Evolutionary conservation across 2,797 vertebrate species (phyloP).

Genomic region (Coregonus ussuriensis): DNA sequence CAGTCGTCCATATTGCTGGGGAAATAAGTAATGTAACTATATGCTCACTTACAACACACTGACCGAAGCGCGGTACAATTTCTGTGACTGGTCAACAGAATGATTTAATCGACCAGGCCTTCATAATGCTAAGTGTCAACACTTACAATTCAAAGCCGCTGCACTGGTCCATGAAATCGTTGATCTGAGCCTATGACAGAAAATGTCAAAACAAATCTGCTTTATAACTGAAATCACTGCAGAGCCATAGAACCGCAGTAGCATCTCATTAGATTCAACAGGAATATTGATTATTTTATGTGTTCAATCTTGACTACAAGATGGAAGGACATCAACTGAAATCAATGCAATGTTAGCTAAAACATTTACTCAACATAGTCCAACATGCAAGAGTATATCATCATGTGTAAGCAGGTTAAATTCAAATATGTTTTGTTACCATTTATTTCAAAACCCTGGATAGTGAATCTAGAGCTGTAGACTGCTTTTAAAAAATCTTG

Average conservation of each 20-base stretch:
- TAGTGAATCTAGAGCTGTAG: neutral
- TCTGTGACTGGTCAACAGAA: neutral
- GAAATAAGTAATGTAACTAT: slow-evolving; percentile 58
- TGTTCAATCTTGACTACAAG: neutral
- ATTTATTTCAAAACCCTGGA: neutral
- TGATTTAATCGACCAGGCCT: neutral
- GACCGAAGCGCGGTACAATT: slow-evolving; percentile 40
- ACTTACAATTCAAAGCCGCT: slow-evolving; percentile 98
- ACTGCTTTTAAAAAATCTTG: neutral
- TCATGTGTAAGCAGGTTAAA: neutral
- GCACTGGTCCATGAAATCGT: slow-evolving; percentile 97
- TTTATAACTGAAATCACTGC: neutral
- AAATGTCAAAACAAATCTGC: slow-evolving; percentile 25
- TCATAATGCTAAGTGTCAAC: slow-evolving; percentile 1
- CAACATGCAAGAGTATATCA: neutral
- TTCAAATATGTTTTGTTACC: neutral
- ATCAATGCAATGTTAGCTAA: neutral
- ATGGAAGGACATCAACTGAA: neutral
- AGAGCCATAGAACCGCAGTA: neutral
- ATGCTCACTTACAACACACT: slow-evolving; percentile 68
- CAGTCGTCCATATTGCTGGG: slow-evolving; percentile 96
- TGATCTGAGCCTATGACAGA: slow-evolving; percentile 82
- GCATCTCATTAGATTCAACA: neutral
- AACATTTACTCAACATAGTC: neutral
- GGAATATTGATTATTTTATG: neutral